These are phyloP conservation scores for Acanthoscelides obtectus DNA, from an alignment of 2,888 invertebrate species.

Conservation along the genomic window DNA sequence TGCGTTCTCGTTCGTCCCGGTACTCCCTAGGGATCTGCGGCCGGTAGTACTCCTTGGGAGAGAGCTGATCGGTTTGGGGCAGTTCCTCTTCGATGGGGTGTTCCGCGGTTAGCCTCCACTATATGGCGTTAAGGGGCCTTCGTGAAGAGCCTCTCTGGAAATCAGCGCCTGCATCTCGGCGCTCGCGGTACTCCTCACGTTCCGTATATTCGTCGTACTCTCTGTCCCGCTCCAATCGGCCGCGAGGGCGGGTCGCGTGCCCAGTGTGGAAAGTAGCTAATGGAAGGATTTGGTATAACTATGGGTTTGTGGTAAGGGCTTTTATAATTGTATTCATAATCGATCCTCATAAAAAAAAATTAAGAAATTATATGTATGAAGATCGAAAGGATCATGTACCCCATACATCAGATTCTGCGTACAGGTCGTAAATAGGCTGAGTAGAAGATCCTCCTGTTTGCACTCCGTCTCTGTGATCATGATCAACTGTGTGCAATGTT, in stretches of 20 bases:
- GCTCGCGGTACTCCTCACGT: conserved; percentile 37
- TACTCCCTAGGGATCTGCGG: conserved; percentile 45
- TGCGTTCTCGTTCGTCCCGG: conserved; percentile 35
- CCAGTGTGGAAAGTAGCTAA: conserved; percentile 48
- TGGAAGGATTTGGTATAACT: conserved; percentile 22
- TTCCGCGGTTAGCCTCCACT: conserved; percentile 54
- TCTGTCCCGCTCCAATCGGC: conserved; percentile 49
- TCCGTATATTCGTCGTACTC: conserved; percentile 55
- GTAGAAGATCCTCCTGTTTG: no score
- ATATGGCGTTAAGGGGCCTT: conserved; percentile 70
- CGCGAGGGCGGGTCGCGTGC: conserved; percentile 46
- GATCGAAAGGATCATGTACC: no score
- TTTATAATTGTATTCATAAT: no score
- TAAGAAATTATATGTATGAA: no score
- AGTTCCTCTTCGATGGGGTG: conserved; percentile 49
- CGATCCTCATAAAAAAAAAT: no score
- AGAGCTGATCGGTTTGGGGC: conserved; percentile 40
- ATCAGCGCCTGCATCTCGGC: conserved; percentile 45
- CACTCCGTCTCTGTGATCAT: no score
- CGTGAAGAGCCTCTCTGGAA: conserved; percentile 57
- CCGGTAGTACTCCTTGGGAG: conserved; percentile 41
- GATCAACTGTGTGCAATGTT: no score
- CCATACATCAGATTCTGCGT: no score
- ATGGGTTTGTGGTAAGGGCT: not conserved
- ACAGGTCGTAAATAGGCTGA: no score